Percentiles rank a stretch among this genome's conserved stretches.
Evolutionary conservation across 2,113 vertebrate genomes (phyloP).

Genomic region (Rhagologus leucostigma): DNA sequence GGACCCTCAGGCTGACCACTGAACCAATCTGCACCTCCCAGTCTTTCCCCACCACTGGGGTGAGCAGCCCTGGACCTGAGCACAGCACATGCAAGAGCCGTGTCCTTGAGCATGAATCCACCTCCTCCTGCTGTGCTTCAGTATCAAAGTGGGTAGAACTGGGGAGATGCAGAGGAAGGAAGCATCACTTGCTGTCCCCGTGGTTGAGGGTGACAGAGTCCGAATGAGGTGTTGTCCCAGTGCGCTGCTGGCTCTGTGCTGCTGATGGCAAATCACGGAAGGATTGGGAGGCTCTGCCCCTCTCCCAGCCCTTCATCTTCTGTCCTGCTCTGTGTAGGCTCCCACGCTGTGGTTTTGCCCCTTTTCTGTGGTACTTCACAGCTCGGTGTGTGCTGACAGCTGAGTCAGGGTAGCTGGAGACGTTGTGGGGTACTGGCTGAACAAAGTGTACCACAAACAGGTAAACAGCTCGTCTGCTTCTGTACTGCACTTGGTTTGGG

Average conservation of each 20-base stretch:
- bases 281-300: neutral
- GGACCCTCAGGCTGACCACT: neutral
- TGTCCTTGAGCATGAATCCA: neutral
- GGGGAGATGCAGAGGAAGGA: neutral
- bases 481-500: neutral
- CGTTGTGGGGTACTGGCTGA: neutral
- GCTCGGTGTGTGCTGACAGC: fast-evolving
- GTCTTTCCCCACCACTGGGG: fast-evolving
- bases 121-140: neutral
- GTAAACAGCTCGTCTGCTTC: neutral
- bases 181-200: fast-evolving
- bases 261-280: neutral
- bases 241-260: neutral
- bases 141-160: neutral
- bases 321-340: neutral
- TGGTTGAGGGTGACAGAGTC: neutral
- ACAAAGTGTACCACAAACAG: neutral
- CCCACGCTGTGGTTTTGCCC: neutral
- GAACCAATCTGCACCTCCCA: neutral
- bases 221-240: neutral
- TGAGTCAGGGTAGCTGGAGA: neutral
- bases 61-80: neutral
- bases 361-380: neutral
- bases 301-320: neutral
- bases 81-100: neutral